Percentiles rank a stretch among this genome's conserved stretches.
Evolutionary conservation across 2,888 invertebrate genomes (phyloP).

Genomic region (Spodoptera littoralis): DNA sequence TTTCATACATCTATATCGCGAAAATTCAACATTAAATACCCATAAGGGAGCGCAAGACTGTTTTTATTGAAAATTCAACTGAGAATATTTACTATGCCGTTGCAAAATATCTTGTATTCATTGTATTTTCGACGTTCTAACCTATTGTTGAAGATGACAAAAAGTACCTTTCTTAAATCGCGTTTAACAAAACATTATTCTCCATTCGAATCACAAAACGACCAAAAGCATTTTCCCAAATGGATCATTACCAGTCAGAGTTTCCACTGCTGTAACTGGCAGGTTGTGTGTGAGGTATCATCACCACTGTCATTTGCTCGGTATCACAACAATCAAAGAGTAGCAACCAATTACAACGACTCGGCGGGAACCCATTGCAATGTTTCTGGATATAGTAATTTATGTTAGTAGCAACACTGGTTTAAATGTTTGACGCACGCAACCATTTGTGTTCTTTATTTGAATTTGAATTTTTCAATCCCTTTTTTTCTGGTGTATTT

Average conservation of each 20-base stretch:
- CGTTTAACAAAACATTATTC: neutral
- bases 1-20: constrained; percentile 11
- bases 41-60: too few species aligned
- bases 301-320: constrained; percentile 57
- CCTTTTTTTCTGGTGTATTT: neutral
- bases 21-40: constrained; percentile 8
- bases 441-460: constrained; percentile 23
- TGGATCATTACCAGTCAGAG: constrained; percentile 23
- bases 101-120: neutral
- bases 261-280: constrained; percentile 26
- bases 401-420: constrained; percentile 55
- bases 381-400: constrained; percentile 64
- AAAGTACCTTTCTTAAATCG: too few species aligned
- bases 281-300: constrained; percentile 49
- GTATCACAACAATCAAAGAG: constrained; percentile 63
- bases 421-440: constrained; percentile 45
- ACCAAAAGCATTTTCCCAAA: constrained; percentile 12
- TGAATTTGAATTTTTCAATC: neutral
- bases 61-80: too few species aligned
- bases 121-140: too few species aligned
- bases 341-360: constrained; percentile 62
- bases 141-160: too few species aligned
- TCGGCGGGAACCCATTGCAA: constrained; percentile 51
- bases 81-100: too few species aligned
- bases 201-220: neutral